A percentile compares a stretch with the other conserved stretches of the same genome.
These are phyloP conservation scores for Cherax destructor DNA, from an alignment of 1,140 invertebrate genomes.

Conservation along the genomic window DNA sequence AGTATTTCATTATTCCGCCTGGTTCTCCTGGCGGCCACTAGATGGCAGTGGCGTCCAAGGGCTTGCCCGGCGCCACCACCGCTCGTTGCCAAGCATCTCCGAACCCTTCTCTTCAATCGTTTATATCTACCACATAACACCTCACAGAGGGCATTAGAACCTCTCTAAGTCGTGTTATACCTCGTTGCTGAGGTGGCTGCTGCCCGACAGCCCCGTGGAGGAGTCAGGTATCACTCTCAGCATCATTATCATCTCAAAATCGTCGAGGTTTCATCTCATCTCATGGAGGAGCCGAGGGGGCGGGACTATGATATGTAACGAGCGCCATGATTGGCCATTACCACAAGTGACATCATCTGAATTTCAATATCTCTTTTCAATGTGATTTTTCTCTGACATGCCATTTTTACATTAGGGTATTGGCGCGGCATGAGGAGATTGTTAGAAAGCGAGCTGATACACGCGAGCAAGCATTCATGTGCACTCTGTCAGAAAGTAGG, in stretches of 20 bases:
- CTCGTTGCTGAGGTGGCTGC: neutral
- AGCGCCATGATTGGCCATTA: conserved; percentile 67
- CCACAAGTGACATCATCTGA: conserved; percentile 71
- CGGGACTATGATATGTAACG: conserved; percentile 68
- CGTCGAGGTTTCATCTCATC: conserved; percentile 56
- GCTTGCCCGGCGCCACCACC: conserved; percentile 37
- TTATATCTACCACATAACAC: neutral
- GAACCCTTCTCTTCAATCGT: neutral
- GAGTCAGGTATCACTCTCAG: neutral
- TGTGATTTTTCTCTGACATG: conserved; percentile 71
- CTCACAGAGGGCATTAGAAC: neutral
- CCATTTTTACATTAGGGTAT: conserved; percentile 71
- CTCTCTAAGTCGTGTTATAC: neutral
- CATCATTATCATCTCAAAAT: conserved; percentile 46
- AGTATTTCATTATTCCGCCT: conserved; percentile 24
- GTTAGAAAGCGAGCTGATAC: conserved; percentile 68
- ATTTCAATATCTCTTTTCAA: conserved; percentile 71
- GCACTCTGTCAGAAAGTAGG: conserved; percentile 71
- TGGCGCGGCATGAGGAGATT: conserved; percentile 71
- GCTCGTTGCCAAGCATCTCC: neutral
- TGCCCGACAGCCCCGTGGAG: neutral
- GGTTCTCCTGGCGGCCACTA: conserved; percentile 32
- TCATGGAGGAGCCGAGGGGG: conserved; percentile 58
- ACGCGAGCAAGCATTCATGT: conserved; percentile 69
- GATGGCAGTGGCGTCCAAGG: conserved; percentile 55